phyloP scores from a whole-genome alignment of 2,888 invertebrate genomes.

The Odontothrips loti region DNA sequence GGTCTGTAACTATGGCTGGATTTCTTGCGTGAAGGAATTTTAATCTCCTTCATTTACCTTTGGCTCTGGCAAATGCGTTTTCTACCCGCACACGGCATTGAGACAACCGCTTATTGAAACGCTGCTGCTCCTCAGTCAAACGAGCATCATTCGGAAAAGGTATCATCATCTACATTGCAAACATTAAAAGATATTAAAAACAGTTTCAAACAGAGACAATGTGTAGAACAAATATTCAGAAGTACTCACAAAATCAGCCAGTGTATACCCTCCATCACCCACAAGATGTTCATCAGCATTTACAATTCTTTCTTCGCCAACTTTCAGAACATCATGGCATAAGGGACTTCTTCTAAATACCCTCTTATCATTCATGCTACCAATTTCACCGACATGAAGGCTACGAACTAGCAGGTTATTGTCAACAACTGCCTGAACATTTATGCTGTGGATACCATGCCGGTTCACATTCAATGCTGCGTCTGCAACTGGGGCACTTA shows the following conservation, averaged over 20 bases:
- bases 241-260: slow-evolving; percentile 7
- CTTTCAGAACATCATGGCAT: not conserved
- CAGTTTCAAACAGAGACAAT: not conserved
- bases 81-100: not conserved
- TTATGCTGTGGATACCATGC: not conserved
- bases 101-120: not conserved
- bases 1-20: not conserved
- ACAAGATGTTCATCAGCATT: not conserved
- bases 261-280: slow-evolving; percentile 1
- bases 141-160: not conserved
- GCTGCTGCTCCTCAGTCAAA: not conserved
- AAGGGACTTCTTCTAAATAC: not conserved
- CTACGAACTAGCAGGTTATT: not conserved
- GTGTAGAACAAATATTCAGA: not conserved
- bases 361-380: not conserved
- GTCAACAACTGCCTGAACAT: not conserved
- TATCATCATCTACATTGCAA: not conserved
- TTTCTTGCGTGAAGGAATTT: not conserved
- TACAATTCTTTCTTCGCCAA: not conserved
- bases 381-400: not conserved
- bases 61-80: not conserved
- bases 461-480: not conserved
- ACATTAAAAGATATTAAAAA: not conserved
- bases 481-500: not conserved
- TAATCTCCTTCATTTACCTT: not conserved